Evolutionary conservation across 30 jellyfish, hydroid and myxozoan species (phyloP), one percentile per base, ranked within the genome.

Genomic region (Aurelia sp.): DNA sequence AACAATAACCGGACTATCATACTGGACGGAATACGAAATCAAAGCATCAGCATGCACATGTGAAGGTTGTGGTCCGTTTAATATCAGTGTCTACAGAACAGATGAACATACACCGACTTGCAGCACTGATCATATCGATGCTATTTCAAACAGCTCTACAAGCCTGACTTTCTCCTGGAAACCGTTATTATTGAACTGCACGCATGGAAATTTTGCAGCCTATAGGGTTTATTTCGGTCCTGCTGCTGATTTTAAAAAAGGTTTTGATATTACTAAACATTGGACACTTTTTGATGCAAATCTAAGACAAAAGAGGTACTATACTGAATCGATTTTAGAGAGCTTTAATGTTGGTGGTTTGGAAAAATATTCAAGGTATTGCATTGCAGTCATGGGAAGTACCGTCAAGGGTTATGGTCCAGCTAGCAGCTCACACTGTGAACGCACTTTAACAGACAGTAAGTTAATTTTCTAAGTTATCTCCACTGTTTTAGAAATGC

Each of bases 371-470:
- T 57, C 86, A 5, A 69, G 69, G 35, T 84, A 84, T 50, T 84
- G 93, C 61, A 66, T 71, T 71, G 87, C 64, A 20, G 64, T 73
- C 5, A 44, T 71, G 62, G 93, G 79, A 1, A 44, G 72, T 13
- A 84, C 93, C 2, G 80, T 30, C 24, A 72, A 70, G 60, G 93
- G 93, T 2, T 58, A 15, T 38, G 93, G 93, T n/a, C 93, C 93
- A 12, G 53, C 64, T 18, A 61, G 84, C 60, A 16, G 2, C 8
- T 33, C 64, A 24, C 61, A 18, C 30, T 84, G 87, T 52, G 57
- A 13, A 13, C 30, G 13, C n/a, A 84, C 93, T 11, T 72, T 58
- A 12, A 69, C 73, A 63, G 93, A 84, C 58, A 30, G 93, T 84
- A 73, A 84, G 93, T 27, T 11, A 2, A 17, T 51, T 18, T 15